Evolutionary conservation across 2,888 invertebrate species (phyloP).

Genomic region (Liopterus haemorrhoidalis): DNA sequence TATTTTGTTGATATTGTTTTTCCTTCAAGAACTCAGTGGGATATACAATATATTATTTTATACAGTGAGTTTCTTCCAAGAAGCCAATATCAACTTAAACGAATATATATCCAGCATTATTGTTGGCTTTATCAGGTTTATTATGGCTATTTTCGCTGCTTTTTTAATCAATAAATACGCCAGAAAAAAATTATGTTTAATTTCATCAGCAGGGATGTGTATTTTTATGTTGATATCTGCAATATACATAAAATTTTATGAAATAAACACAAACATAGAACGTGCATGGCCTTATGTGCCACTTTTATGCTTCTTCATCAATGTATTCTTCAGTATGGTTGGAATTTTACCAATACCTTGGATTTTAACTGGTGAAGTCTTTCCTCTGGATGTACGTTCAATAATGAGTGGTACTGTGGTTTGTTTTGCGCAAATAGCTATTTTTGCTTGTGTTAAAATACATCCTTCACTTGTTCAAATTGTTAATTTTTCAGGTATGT

Average conservation of each 20-base stretch:
- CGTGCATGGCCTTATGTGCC: conserved; percentile 43
- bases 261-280: conserved; percentile 36
- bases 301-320: conserved; percentile 58
- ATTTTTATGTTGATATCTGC: conserved; percentile 51
- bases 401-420: conserved; percentile 65
- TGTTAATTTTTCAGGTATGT: conserved; percentile 56
- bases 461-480: conserved; percentile 57
- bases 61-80: conserved; percentile 64
- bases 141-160: conserved; percentile 63
- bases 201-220: conserved; percentile 61
- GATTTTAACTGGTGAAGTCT: conserved; percentile 69
- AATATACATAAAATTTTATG: conserved; percentile 42
- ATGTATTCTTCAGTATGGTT: conserved; percentile 68
- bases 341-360: conserved; percentile 69
- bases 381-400: conserved; percentile 62
- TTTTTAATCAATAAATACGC: conserved; percentile 59
- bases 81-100: conserved; percentile 57
- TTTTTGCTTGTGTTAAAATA: conserved; percentile 65
- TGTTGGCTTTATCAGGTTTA: conserved; percentile 60
- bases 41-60: conserved; percentile 69
- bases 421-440: conserved; percentile 62
- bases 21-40: conserved; percentile 66
- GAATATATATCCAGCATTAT: conserved; percentile 65
- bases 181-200: conserved; percentile 57
- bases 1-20: conserved; percentile 59